Conservation (phyloP, 2,888 invertebrate genomes). For the Hemaris fuciformis region DNA sequence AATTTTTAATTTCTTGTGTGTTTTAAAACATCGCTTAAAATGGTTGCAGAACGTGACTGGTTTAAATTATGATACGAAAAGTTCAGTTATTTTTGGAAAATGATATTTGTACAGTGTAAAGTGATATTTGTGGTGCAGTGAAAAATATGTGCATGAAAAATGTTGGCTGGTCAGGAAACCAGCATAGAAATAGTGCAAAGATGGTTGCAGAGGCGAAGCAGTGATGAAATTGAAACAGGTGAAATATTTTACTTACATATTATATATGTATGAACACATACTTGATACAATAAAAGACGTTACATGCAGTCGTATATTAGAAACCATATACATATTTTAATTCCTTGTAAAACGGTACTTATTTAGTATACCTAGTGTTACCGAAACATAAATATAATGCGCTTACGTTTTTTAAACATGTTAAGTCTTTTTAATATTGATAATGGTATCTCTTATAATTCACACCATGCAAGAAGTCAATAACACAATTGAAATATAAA, state of each 20-base stretch:
- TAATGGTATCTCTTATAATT: too few relatives aligned
- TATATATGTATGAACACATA: background rate
- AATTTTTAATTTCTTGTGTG: background rate
- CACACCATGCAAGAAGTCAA: too few relatives aligned
- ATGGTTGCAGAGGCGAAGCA: constrained; percentile 67
- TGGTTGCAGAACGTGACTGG: constrained; percentile 20
- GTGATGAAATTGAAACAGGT: constrained; percentile 69
- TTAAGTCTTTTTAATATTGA: too few relatives aligned
- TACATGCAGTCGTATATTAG: background rate
- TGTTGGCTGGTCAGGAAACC: constrained; percentile 75
- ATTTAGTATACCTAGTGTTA: too few relatives aligned
- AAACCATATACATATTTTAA: too few relatives aligned
- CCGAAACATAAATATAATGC: too few relatives aligned
- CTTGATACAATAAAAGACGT: background rate
- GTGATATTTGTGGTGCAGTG: constrained; percentile 37
- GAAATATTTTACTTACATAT: constrained; percentile 13
- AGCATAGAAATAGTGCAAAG: constrained; percentile 74
- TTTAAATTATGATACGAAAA: constrained; percentile 18
- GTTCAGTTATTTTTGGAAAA: constrained; percentile 17
- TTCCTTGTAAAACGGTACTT: too few relatives aligned
- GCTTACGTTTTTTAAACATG: too few relatives aligned
- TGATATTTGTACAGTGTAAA: constrained; percentile 24
- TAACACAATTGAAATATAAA: too few relatives aligned
- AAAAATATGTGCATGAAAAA: constrained; percentile 61
- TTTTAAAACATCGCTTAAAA: constrained; percentile 25